Base-by-base conservation (phyloP, 2,888 invertebrate genomes). In the Plemyria rubiginata region DNA sequence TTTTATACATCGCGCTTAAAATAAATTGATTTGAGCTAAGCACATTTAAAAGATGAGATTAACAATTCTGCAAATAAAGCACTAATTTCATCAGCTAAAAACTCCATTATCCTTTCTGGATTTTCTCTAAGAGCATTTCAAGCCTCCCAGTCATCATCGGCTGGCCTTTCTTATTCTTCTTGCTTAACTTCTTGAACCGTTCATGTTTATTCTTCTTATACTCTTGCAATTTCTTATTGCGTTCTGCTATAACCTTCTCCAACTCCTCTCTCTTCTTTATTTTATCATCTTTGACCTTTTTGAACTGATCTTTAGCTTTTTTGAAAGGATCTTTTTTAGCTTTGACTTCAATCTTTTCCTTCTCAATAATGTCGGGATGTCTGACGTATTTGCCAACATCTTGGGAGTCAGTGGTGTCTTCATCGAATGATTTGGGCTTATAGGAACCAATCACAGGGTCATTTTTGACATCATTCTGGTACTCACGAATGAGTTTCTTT, bases 141-240 rank as follows among this genome's bases (percentile, higher is more conserved):
- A 98, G 92, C 71, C 97, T 93, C 57, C 95, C 96, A 62, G 95
- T 96, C 97, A 98, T 97, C 1, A 97, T 88, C 0, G 98, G 98
- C 79, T 98, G 98, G 0, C 98, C 98, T 75, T 94, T 96, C 73
- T 94, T 95, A 0, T 96, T 98, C 79, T 95, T 96, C 79, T 95
- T 95, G 52, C 95, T 96, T 46, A 97, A 85, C 68, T 95, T 95
- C 85, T 96, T 96, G 66, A 94, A 95, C 62, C 94, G 95, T 53
- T 95, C 95, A 51, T 94, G 90, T 73, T 96, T 96, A 73, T 95
- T 95, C 77, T 95, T 93, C 72, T 95, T 95, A 75, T 96, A 96
- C 68, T 94, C 94, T 70, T 93, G 92, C 43, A 96, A 74, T 11
- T 96, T 96, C 76, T 94, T 91, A 58, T 94, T 92, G 69, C 90